These are phyloP conservation scores for Turnix velox DNA, from an alignment of 2,113 vertebrate genomes.

Conservation along the genomic window DNA sequence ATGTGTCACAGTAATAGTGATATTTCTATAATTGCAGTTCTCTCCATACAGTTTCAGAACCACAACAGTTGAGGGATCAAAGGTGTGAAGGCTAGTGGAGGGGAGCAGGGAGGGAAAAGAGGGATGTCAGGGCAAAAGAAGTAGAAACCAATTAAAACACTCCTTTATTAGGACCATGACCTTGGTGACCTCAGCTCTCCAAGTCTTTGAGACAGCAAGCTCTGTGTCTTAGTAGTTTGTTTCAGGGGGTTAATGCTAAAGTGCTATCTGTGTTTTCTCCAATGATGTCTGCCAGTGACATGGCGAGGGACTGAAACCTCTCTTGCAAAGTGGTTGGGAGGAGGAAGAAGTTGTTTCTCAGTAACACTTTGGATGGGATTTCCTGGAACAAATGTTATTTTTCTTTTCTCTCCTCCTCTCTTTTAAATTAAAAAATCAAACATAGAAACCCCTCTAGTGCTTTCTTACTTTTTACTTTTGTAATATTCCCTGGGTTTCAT, in stretches of 20 bases:
- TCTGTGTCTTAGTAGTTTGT: conserved; percentile 60
- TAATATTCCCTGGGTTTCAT: not conserved
- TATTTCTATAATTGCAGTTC: conserved; percentile 68
- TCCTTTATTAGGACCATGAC: conserved; percentile 44
- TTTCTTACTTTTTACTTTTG: not conserved
- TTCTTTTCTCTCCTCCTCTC: not conserved
- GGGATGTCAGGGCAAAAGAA: conserved; percentile 24
- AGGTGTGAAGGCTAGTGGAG: conserved; percentile 24
- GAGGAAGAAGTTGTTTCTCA: not conserved
- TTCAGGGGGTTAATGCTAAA: conserved; percentile 28
- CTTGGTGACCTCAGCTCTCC: conserved; percentile 38
- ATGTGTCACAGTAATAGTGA: conserved; percentile 34
- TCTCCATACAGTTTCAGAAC: conserved; percentile 66
- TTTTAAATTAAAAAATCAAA: not conserved
- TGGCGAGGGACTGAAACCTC: not conserved
- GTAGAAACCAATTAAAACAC: conserved; percentile 65
- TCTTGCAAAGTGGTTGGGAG: not conserved
- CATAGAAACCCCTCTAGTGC: not conserved
- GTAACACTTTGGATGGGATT: not conserved
- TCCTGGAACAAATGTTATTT: not conserved
- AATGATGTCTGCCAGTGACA: not conserved
- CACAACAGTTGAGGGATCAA: conserved; percentile 65
- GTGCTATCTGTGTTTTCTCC: conserved; percentile 56
- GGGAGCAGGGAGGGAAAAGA: not conserved
- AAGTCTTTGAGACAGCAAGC: conserved; percentile 39